Conservation (phyloP, 2,113 vertebrate species). For the Lonchura striata region DNA sequence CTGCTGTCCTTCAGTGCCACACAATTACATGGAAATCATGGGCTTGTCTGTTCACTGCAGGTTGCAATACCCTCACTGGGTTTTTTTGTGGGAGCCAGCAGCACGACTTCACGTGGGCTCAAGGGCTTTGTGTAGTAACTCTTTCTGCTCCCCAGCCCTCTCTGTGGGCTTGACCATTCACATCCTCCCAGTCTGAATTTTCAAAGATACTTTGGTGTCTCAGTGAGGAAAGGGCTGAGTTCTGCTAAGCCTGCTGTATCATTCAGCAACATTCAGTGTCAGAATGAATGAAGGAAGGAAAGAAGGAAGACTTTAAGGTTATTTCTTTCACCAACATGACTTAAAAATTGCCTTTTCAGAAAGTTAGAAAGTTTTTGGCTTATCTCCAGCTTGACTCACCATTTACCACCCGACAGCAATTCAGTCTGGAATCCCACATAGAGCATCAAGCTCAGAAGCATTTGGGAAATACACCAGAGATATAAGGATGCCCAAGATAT, state of each 20-base stretch:
- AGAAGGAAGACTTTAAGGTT: not conserved
- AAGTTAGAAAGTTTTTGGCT: not conserved
- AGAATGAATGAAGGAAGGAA: not conserved
- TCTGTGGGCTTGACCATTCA: not conserved
- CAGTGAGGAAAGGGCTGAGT: not conserved
- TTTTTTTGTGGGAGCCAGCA: not conserved
- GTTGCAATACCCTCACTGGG: not conserved
- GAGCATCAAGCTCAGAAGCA: not conserved
- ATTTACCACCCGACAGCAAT: not conserved
- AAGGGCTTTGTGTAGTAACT: not conserved
- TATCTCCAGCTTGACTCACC: not conserved
- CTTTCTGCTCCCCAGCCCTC: not conserved
- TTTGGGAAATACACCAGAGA: not conserved
- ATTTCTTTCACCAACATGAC: not conserved
- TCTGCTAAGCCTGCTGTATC: not conserved
- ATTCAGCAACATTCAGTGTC: not conserved
- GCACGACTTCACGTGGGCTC: not conserved
- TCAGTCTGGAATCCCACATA: not conserved
- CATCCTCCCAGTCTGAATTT: not conserved
- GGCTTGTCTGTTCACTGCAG: not conserved
- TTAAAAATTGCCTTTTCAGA: not conserved
- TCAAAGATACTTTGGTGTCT: not conserved
- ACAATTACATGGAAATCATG: not conserved
- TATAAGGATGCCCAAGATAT: not conserved
- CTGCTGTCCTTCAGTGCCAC: not conserved